These are phyloP conservation scores for Struthio camelus DNA, from an alignment of 2,113 vertebrate genomes.

Conservation along the genomic window DNA sequence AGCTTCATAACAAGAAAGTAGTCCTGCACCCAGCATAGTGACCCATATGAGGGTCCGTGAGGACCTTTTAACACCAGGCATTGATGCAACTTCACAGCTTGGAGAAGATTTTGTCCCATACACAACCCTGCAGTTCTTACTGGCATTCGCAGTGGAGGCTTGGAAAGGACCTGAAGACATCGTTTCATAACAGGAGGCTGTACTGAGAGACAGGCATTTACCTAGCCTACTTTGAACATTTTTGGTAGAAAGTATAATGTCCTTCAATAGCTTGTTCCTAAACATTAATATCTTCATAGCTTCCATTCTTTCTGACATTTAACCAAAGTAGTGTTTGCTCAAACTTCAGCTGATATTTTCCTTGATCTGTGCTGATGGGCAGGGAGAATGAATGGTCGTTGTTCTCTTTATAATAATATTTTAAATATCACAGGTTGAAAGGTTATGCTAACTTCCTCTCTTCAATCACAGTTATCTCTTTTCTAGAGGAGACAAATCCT, in stretches of 20 bases:
- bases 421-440: background rate
- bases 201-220: background rate
- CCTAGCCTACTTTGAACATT: background rate
- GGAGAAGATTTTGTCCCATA: background rate
- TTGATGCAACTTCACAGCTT: background rate
- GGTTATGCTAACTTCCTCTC: background rate
- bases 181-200: too few relatives aligned
- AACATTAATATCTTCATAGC: background rate
- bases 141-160: background rate
- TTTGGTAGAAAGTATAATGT: background rate
- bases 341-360: background rate
- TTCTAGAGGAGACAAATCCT: background rate
- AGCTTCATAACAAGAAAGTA: background rate
- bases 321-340: background rate
- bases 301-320: background rate
- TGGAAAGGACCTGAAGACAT: background rate
- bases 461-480: background rate
- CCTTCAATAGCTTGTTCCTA: background rate
- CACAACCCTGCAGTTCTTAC: background rate
- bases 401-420: background rate
- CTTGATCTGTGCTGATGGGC: background rate
- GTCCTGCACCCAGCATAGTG: background rate
- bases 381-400: background rate
- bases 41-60: background rate
- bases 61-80: background rate